Percentiles rank a stretch among this genome's conserved stretches.
These are phyloP conservation scores for Monodelphis domestica DNA, from an alignment of 2,797 vertebrate genomes.

Conservation along the genomic window DNA sequence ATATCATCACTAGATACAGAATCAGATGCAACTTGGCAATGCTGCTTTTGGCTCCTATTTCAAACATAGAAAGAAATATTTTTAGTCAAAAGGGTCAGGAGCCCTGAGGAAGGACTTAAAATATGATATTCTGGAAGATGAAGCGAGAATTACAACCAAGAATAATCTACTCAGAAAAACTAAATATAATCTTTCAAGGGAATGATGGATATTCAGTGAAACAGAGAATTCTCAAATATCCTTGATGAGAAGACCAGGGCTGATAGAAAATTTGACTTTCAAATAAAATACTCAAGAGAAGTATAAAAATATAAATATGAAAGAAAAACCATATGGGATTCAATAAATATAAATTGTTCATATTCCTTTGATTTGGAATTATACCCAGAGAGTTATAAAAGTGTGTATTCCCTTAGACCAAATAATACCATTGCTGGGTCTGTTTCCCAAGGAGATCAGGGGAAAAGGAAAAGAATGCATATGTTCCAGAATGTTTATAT, in stretches of 20 bases:
- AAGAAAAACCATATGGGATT: neutral
- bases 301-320: neutral
- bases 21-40: neutral
- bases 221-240: neutral
- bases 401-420: no score
- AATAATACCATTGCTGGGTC: no score
- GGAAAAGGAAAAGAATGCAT: no score
- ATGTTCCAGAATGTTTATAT: no score
- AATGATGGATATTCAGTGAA: neutral
- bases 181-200: neutral
- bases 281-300: neutral
- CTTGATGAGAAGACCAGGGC: neutral
- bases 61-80: neutral
- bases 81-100: neutral
- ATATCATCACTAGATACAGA: neutral
- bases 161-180: neutral
- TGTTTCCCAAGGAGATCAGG: no score
- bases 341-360: neutral
- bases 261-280: neutral
- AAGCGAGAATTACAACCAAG: no score
- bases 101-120: neutral
- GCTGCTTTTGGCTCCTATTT: neutral
- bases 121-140: no score
- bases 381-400: no score
- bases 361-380: no score